Evolutionary conservation across 2,113 vertebrate genomes (phyloP).

Genomic region (Tragulus kanchil): DNA sequence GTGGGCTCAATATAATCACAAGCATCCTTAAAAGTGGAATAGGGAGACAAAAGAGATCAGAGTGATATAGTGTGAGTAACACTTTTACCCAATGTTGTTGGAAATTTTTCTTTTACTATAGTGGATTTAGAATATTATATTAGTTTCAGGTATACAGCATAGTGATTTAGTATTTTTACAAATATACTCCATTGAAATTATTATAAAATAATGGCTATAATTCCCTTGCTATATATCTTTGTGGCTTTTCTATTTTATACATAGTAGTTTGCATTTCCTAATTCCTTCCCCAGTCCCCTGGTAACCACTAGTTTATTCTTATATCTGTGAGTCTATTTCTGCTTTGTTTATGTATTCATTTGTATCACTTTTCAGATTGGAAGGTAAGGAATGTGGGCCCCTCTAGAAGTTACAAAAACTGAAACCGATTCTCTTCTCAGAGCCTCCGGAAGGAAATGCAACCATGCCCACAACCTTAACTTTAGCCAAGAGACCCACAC

Average conservation of each 20-base stretch:
- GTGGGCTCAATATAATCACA: neutral
- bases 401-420: neutral
- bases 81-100: neutral
- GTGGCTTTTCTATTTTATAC: neutral
- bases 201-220: neutral
- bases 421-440: neutral
- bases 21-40: neutral
- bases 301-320: neutral
- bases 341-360: neutral
- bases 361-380: neutral
- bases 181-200: neutral
- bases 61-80: neutral
- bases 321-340: neutral
- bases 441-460: neutral
- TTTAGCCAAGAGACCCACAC: neutral
- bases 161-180: neutral
- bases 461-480: neutral
- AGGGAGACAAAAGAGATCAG: neutral
- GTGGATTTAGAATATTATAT: neutral
- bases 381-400: neutral
- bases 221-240: neutral
- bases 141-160: neutral
- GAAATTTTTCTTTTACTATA: neutral
- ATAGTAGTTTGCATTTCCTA: neutral
- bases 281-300: neutral